Evolutionary conservation across 2,888 invertebrate species (phyloP), one percentile per base, ranked within the genome.

Genomic region (Polia nebulosa): DNA sequence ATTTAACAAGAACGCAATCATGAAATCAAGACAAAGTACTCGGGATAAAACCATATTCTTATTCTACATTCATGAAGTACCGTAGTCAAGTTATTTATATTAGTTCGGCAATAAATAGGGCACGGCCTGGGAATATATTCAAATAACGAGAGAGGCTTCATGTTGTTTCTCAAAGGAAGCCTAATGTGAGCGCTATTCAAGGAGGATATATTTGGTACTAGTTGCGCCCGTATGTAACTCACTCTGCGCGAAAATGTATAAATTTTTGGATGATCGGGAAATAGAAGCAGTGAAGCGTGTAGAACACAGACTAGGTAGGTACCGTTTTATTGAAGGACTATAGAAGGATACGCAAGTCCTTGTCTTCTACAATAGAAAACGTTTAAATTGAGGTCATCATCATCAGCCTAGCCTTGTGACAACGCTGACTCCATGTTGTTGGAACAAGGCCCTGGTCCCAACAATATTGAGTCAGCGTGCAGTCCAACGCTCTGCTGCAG

Each of bases 61-160:
- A 34, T 49, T 55, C n/a, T 6, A 13, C 25, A 29, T 15, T 44
- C 62, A 44, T 53, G 47, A 47, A 22, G 39, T 53, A 60, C 44
- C 32, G 32, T n/a, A 39, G 20, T 32, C 29, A 22, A 72, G 45
- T 44, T 58, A 58, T 70, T 55, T 58, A 49, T 62, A 70, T 62
- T 51, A 77, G 41, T 56, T 59, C 11, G 34, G 39, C 51, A 63
- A 56, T 59, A 59, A 71, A 20, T 56, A 41, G 27, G 44, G 22
- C 34, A 9, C 44, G 32, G 32, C 36, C 29, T 41, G 59, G n/a
- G 20, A 47, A 77, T 69, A 36, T 63, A 51, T 52, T 72, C 58
- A 34, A 51, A 64, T 64, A 41, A 71, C 44, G 53, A 53, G 34
- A 45, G 52, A 57, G 69, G 51, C 47, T 70, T 51, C 47, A 44